Evolutionary conservation across 2,888 invertebrate species (phyloP).

Genomic region (Syrista parreyssii): DNA sequence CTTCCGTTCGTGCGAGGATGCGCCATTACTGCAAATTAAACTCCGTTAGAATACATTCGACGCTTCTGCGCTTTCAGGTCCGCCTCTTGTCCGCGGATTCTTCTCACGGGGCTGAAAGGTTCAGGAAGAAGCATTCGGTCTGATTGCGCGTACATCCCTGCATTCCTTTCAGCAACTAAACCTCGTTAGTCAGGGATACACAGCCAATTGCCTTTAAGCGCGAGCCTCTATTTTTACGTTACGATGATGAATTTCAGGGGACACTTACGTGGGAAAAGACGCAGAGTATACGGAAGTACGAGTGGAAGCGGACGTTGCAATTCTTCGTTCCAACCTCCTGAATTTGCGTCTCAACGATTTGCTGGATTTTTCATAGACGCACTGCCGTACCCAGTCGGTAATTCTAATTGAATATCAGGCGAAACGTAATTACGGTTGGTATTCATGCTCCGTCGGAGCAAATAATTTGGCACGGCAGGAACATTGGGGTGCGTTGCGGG

Average conservation of each 20-base stretch:
- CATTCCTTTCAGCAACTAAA: background rate
- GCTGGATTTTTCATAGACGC: conserved; percentile 1
- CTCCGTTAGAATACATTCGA: conserved; percentile 29
- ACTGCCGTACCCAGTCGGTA: background rate
- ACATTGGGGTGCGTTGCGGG: conserved; percentile 26
- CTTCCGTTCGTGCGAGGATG: conserved; percentile 51
- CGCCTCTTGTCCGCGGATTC: background rate
- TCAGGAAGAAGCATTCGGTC: background rate
- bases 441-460: conserved; percentile 65
- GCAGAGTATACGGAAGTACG: conserved; percentile 17
- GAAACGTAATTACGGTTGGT: conserved; percentile 65
- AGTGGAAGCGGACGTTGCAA: conserved; percentile 29
- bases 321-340: background rate
- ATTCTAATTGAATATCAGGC: conserved; percentile 65
- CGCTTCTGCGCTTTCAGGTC: background rate
- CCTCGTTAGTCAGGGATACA: background rate
- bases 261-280: background rate
- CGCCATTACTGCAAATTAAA: conserved; percentile 54
- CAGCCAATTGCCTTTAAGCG: background rate
- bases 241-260: background rate
- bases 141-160: background rate
- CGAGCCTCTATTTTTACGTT: background rate
- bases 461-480: conserved; percentile 61
- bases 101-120: background rate
- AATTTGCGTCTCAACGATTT: background rate